Evolutionary conservation across 1,140 invertebrate genomes (phyloP), one percentile per base, ranked within the genome.

Genomic region (Zaprionus gabonicus): DNA sequence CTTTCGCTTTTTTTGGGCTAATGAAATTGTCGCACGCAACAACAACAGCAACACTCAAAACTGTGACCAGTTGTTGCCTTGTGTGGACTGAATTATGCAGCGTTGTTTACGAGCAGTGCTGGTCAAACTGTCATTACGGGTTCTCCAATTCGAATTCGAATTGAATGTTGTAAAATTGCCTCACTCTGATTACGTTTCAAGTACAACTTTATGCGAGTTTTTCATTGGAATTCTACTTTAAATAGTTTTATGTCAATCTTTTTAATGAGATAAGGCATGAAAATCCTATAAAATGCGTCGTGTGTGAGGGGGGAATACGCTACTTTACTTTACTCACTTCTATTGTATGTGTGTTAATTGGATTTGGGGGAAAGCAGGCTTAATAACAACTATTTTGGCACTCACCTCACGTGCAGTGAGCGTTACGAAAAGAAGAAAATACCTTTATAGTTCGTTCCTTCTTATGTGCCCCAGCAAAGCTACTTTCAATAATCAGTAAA

Each of bases 21-120:
- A 87, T 88, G 78, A 88, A 87, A 88, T 88, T 87, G 83, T 87
- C 83, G 78, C 83, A 80, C 55, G 80, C 81, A 77, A 71, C 13
- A 49, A 63, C n/a, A 57, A 58, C 38, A 80, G 46, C 56, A 68
- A 55, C 36, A 71, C 34, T 31, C 41, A 6, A 17, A 27, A 51
- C 31, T 41, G 20, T 38, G 59, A 53, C 84, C 72, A 73, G 71
- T 78, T 88, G 74, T 78, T 88, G 74, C 84, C 84, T 68, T 84
- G 88, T 80, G 67, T 70, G 82, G 78, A 34, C 76, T 70, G 34
- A 87, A 73, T 83, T 64, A 77, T 25, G 46, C 69, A 62, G 38
- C 1, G 15, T n/a, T 27, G n/a, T 58, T 34, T 34, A 58, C 27
- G 38, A 49, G 17, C 66, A 38, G 41, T 53, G 63, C 70, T 25